Conservation (phyloP, 2,888 invertebrate genomes). For the Pherbina coryleti region DNA sequence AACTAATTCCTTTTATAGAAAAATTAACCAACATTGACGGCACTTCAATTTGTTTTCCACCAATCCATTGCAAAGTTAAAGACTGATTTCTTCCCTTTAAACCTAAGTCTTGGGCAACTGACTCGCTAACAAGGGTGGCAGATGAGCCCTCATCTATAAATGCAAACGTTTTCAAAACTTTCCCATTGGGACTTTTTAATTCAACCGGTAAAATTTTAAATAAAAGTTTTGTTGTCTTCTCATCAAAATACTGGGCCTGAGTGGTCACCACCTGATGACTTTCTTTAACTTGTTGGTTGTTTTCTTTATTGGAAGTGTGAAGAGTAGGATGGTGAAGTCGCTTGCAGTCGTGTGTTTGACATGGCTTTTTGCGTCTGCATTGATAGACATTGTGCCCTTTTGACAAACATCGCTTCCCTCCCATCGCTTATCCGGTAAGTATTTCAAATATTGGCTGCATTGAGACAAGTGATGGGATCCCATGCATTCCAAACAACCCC, state of each 20-base stretch:
- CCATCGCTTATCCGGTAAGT: not conserved
- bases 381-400: too few species aligned
- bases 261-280: too few species aligned
- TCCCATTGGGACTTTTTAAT: not conserved
- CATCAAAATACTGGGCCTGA: too few species aligned
- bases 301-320: too few species aligned
- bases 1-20: not conserved
- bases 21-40: not conserved
- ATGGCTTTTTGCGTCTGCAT: too few species aligned
- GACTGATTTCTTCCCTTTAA: not conserved
- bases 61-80: not conserved
- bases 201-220: not conserved
- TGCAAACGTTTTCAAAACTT: not conserved
- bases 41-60: not conserved
- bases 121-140: not conserved
- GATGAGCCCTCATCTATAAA: not conserved
- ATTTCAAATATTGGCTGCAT: not conserved
- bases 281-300: too few species aligned
- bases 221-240: too few species aligned
- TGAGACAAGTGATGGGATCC: not conserved
- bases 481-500: not conserved
- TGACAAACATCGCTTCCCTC: too few species aligned
- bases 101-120: not conserved
- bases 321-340: too few species aligned
- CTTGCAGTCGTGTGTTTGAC: too few species aligned